Conservation (phyloP, 2,113 vertebrate genomes). For the Chaetops frenatus region DNA sequence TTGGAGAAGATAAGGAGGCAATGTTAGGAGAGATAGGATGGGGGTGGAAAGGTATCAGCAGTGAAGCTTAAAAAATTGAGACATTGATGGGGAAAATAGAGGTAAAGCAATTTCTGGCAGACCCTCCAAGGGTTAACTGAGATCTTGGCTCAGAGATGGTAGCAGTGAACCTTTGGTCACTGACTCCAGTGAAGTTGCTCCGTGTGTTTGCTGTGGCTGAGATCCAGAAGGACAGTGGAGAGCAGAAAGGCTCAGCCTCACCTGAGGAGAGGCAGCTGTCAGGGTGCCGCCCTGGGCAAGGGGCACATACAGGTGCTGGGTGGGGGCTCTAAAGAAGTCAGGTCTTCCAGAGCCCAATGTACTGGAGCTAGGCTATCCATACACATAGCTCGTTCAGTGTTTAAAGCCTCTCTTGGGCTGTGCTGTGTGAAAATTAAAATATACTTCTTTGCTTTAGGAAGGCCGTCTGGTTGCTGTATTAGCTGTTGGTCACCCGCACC, state of each 20-base stretch:
- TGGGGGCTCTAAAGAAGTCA: background rate
- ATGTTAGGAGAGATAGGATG: background rate
- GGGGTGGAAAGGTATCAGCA: background rate
- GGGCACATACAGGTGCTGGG: fast-evolving
- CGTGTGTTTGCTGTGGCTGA: background rate
- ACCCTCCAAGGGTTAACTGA: background rate
- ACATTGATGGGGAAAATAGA: background rate
- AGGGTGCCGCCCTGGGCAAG: background rate
- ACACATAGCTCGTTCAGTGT: background rate
- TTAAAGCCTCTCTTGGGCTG: background rate
- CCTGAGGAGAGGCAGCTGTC: background rate
- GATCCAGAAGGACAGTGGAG: background rate
- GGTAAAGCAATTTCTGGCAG: background rate
- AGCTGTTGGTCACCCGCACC: background rate
- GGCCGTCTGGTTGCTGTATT: background rate
- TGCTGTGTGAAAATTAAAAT: background rate
- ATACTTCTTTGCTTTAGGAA: conserved; percentile 28
- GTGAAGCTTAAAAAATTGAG: background rate
- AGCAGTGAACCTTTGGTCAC: background rate
- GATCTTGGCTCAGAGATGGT: background rate
- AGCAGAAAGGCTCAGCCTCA: background rate
- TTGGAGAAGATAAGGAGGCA: background rate
- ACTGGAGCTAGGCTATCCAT: background rate
- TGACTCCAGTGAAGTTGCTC: background rate
- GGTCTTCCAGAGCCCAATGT: background rate